Base-by-base conservation (phyloP, 2,888 invertebrate genomes). In the Heliconius charithonia region DNA sequence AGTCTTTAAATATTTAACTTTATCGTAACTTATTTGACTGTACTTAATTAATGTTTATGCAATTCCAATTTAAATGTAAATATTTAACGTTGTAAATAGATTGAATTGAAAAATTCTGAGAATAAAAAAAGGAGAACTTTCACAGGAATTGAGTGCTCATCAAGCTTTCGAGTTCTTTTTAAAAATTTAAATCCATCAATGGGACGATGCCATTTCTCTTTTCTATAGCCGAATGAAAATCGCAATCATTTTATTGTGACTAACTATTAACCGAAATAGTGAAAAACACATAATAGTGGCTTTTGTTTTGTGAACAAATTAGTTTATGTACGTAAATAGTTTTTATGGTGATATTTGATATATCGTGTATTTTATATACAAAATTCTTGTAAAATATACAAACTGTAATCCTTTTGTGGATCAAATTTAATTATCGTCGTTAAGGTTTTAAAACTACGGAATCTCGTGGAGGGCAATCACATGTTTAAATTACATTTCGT, bases 351-450 rank as follows among this genome's bases (percentile, higher is more conserved):
- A 76, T 27, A 62, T 16, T 19, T 59, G 25, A 73, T 71, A 9
- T 25, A 63, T 25, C 9, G 7, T 25, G 7, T 29, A n/a, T n/a
- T n/a, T n/a, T n/a, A n/a, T n/a, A n/a, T 29, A 1, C 22, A n/a
- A 32, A 9, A 1, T 4, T n/a, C n/a, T n/a, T 41, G 27, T 45
- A 12, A 27, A 37, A 45, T 74, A 45, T 63, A 74, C 6, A 41
- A 62, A 65, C 6, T 74, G 25, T 63, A 63, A 63, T 65, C 27
- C 13, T 65, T 74, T 74, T 74, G 41, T 27, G 27, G 41, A 74
- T 74, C 29, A 80, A 82, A 82, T 82, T 81, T 81, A 77, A 78
- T 81, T 79, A 19, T 72, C 75, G 79, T 81, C 79, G 80, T 80
- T 79, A 78, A 81, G 77, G 79, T 77, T 81, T 81, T 81, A 74